Conservation (phyloP, 2,888 invertebrate genomes). For the Nephrotoma flavescens region DNA sequence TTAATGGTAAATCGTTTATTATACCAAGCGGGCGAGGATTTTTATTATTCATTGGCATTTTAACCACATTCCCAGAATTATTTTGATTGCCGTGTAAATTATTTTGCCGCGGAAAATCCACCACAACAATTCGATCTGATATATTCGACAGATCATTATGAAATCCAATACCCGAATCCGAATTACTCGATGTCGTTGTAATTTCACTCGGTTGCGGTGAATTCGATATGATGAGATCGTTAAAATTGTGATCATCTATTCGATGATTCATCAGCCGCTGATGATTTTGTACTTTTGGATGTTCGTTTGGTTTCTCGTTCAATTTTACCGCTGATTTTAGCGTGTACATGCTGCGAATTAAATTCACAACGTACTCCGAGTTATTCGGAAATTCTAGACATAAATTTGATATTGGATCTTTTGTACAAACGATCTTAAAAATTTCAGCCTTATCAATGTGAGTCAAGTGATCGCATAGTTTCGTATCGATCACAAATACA, state of each 20-base stretch:
- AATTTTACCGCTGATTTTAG: conserved; percentile 28
- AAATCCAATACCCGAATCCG: conserved; percentile 90
- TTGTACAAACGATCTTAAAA: conserved; percentile 75
- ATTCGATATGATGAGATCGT: conserved; percentile 35
- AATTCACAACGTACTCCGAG: conserved; percentile 59
- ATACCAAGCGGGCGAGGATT: conserved; percentile 8
- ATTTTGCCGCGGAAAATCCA: conserved; percentile 47
- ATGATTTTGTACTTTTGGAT: neutral
- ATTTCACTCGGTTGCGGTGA: conserved; percentile 76
- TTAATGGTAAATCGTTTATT: conserved; percentile 8
- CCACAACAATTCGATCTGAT: conserved; percentile 63
- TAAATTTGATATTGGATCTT: conserved; percentile 57
- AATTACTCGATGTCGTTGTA: conserved; percentile 76
- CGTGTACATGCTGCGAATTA: conserved; percentile 59
- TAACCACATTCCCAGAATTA: neutral
- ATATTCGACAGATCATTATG: conserved; percentile 76
- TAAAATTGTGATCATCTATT: neutral
- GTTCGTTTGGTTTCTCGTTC: neutral
- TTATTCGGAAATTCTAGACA: conserved; percentile 85
- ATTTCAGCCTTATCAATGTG: conserved; percentile 67
- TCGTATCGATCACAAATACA: conserved; percentile 85
- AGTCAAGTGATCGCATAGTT: conserved; percentile 64
- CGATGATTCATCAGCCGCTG: neutral
- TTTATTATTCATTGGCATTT: neutral
- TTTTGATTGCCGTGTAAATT: neutral